phyloP scores from a whole-genome alignment of 2,113 vertebrate genomes.

The Malaclemys terrapin region DNA sequence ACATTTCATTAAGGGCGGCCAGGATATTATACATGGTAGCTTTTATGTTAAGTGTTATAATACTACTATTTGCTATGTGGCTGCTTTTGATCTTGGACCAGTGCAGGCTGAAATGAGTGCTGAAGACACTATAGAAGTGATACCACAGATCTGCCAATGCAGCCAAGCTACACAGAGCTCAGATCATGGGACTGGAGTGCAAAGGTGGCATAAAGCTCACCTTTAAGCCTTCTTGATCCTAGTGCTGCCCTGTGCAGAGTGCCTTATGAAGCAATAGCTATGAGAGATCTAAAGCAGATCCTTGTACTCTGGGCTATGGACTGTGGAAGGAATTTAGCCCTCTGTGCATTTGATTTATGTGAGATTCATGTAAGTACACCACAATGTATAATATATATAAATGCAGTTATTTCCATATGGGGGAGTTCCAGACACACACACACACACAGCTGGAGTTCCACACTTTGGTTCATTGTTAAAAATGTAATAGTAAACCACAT shows the following conservation, averaged over 20 bases:
- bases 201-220: background rate
- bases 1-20: background rate
- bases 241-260: fast-evolving
- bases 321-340: background rate
- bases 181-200: background rate
- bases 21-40: background rate
- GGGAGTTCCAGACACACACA: background rate
- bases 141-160: background rate
- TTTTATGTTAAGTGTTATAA: conserved; percentile 5
- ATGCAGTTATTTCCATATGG: fast-evolving
- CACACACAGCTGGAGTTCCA: background rate
- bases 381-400: background rate
- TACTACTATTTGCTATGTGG: background rate
- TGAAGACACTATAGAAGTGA: background rate
- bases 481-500: background rate
- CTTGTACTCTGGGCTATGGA: background rate
- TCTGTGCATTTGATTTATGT: background rate
- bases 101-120: background rate
- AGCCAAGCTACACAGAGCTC: background rate
- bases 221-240: background rate
- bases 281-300: background rate
- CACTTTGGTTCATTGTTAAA: background rate
- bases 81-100: conserved; percentile 30
- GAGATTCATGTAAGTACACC: background rate
- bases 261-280: conserved; percentile 7